These are phyloP conservation scores for Neocrepidodera transversa DNA, from an alignment of 2,888 invertebrate species.

Conservation along the genomic window DNA sequence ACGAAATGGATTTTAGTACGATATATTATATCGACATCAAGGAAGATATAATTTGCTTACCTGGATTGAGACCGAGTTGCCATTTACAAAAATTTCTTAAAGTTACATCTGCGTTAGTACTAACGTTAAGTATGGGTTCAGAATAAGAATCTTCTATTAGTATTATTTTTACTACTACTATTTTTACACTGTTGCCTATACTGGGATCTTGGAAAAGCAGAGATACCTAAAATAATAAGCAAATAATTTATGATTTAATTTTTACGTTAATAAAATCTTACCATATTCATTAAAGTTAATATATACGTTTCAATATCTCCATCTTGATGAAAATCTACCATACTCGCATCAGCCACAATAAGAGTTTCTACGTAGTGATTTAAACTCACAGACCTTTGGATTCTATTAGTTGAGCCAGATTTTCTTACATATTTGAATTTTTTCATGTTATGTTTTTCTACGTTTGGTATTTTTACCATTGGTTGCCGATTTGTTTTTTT, in stretches of 20 bases:
- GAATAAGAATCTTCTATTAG: constrained; percentile 70
- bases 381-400: constrained; percentile 73
- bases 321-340: constrained; percentile 85
- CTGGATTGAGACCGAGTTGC: constrained; percentile 78
- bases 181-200: constrained; percentile 89
- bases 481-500: constrained; percentile 50
- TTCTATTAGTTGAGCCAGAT: constrained; percentile 26
- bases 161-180: constrained; percentile 87
- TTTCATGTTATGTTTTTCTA: constrained; percentile 57
- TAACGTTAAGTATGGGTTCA: constrained; percentile 72
- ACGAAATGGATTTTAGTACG: neutral
- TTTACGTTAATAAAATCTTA: constrained; percentile 55
- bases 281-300: constrained; percentile 93
- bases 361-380: constrained; percentile 84
- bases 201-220: constrained; percentile 85
- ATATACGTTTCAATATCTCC: constrained; percentile 85
- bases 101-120: constrained; percentile 83
- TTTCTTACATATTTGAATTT: constrained; percentile 56
- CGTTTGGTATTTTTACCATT: constrained; percentile 50
- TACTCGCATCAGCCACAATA: constrained; percentile 85
- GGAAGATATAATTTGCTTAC: neutral
- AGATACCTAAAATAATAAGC: constrained; percentile 64
- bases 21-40: too few relatives aligned
- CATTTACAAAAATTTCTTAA: constrained; percentile 85
- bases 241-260: too few relatives aligned